Evolutionary conservation across 1,140 invertebrate species (phyloP), one percentile per base, ranked within the genome.

Genomic region (Panagrolaimus sp.): DNA sequence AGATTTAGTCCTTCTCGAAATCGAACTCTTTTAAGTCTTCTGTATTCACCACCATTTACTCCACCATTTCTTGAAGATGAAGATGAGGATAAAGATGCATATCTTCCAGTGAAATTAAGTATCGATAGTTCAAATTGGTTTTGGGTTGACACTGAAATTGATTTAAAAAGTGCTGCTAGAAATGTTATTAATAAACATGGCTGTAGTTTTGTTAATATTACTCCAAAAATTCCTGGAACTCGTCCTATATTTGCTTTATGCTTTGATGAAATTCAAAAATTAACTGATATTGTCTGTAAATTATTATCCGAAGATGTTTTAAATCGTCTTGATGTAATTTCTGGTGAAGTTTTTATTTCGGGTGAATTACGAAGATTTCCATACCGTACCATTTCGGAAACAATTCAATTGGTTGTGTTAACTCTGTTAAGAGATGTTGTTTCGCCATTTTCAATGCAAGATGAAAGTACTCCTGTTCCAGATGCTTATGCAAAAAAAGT

Each of bases 41-140:
- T 80, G 14, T 83, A 70, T 63, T 75, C 78, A 12, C 65, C 64
- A 10, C 78, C 78, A 45, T 77, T 76, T 26, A 38, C 32, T 4
- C 32, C 38, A 14, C 55, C 26, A n/a, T 58, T 17, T 38, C 15
- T 45, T 12, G 44, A 72, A n/a, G 44, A 47, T 46, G 44, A 45
- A 14, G 62, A 71, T 14, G 21, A 43, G 32, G 45, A 43, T 0
- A 44, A 67, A 21, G 32, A 28, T 17, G 28, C 48, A n/a, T 52
- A 73, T 14, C 43, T n/a, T n/a, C 17, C 32, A 10, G 44, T 43
- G 7, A 69, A 69, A 28, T 58, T 68, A 12, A 68, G 58, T 15
- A 17, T 58, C 12, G 26, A 45, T 24, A 43, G 45, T 15, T 21
- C 14, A 8, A 66, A 62, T 65, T 48, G 47, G 52, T 26, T 26